phyloP scores from a whole-genome alignment of 2,888 invertebrate species.

The Thereva nobilitata region DNA sequence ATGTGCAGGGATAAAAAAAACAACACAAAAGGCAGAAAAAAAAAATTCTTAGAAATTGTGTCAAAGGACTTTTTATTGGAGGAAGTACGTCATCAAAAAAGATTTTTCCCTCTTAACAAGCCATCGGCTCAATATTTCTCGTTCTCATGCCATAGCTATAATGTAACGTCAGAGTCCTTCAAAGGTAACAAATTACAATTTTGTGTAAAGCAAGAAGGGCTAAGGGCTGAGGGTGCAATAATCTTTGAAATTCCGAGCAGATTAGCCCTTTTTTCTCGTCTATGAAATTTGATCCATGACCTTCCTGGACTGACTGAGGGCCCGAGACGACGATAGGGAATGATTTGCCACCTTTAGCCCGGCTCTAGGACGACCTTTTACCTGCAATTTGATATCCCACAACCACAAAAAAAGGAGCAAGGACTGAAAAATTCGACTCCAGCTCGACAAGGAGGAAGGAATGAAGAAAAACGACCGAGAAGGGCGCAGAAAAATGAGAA shows the following conservation, averaged over 20 bases:
- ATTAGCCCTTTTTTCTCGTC: slow-evolving; percentile 24
- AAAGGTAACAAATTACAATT: slow-evolving; percentile 20
- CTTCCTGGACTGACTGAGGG: slow-evolving; percentile 6
- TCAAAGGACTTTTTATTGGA: slow-evolving; percentile 26
- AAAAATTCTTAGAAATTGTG: slow-evolving; percentile 18
- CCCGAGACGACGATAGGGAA: slow-evolving; percentile 3
- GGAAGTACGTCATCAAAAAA: slow-evolving; percentile 13
- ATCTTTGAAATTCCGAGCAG: slow-evolving; percentile 30
- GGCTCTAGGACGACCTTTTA: slow-evolving; percentile 17
- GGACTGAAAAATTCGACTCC: slow-evolving; percentile 22
- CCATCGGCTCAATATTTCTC: slow-evolving; percentile 21
- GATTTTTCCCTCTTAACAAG: slow-evolving; percentile 26
- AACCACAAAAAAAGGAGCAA: slow-evolving; percentile 22
- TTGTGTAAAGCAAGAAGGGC: slow-evolving; percentile 7
- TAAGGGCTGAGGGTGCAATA: slow-evolving; percentile 12
- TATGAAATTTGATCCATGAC: slow-evolving; percentile 28
- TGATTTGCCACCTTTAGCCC: background rate
- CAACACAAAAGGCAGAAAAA: slow-evolving; percentile 8
- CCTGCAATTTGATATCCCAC: slow-evolving; percentile 29
- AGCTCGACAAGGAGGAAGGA: background rate
- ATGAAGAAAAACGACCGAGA: slow-evolving; percentile 5
- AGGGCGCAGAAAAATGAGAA: slow-evolving; percentile 2
- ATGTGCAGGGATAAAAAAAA: slow-evolving; percentile 15
- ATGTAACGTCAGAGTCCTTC: background rate
- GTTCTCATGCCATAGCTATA: background rate